Evolutionary conservation across 2,888 invertebrate genomes (phyloP), one percentile per base, ranked within the genome.

Genomic region (Agrotis clavis): DNA sequence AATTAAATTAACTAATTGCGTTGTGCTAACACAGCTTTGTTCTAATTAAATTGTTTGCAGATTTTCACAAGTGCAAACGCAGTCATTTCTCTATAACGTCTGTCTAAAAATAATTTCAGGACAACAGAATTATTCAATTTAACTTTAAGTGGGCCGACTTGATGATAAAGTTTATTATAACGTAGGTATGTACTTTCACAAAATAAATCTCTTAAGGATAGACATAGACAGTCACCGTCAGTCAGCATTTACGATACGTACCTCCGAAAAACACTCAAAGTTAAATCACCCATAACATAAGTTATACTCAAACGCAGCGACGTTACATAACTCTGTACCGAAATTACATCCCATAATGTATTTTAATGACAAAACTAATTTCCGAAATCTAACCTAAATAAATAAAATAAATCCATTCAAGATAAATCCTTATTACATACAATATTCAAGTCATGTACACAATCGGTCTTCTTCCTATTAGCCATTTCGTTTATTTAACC

Each of bases 381-480:
- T 67, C 64, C 67, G 11, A 56, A 70, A 79, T 69, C 62, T 64
- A 78, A 53, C 57, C 56, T 69, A 75, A 75, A 72, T 68, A 72
- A 67, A 81, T 81, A 63, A 73, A 83, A 79, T 64, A 75, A 82
- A 72, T 63, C 71, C 67, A 61, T 78, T 77, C 62, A 66, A 72
- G 77, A 84, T 84, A 86, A 87, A 86, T 88, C 84, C 79, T 82
- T 84, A 86, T 81, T 80, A 82, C 80, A 81, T 77, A 84, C 79
- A 85, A 81, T 83, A 88, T 89, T 89, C 88, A 69, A 87, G 89
- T 87, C 89, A 88, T 89, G 89, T 87, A 86, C 86, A 87, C 86
- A 87, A 88, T 88, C 87, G 85, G 86, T 87, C 87, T 87, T 86
- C 87, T 81, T 84, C 82, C 84, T 76, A 85, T 86, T 83, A 82